Evolutionary conservation across 2,797 vertebrate genomes (phyloP), one percentile per base, ranked within the genome.

Genomic region (Microchirus variegatus): DNA sequence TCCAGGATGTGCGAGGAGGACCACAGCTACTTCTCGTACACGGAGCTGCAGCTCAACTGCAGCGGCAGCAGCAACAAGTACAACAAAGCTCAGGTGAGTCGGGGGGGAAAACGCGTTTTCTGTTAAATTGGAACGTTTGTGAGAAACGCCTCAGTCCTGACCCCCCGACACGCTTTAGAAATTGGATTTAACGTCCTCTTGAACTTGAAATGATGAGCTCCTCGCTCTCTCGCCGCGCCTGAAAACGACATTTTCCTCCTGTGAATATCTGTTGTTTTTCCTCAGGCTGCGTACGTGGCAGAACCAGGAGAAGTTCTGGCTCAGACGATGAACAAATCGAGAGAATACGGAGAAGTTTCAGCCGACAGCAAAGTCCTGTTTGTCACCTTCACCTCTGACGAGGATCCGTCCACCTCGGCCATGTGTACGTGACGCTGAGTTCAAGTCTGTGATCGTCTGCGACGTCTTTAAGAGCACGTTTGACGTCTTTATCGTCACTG

Each of bases 1-100:
- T 94, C 95, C 0, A 91, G 97, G 26, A 90, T 98, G 77, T 99
- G 97, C 60, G 95, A 96, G 56, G 54, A 91, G 0, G 97, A 99
- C 66, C 76, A 82, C n/a, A 80, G 77, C 16, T 98, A 98, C 41
- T 97, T 94, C 75, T 99, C 97, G 11, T 98, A 98, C 82, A 94
- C 96, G 0, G 97, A 99, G 87, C 94, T 97, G 90, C 95, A 96
- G 86, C 91, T 99, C 59, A 92, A 88, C 67, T 99, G 97, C 64
- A 93, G 87, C 35, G 1, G 2, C 0, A 10, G 2, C 0, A 10
- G 7, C 19, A 92, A 92, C 74, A 84, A 61, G 55, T 91, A 83
- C 84, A 92, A 91, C 78, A 92, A 91, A 64, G 86, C 62, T 35
- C 88, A 87, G 83, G 89, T 90, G 50, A 59, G 19, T 36, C 8